Evolutionary conservation across 2,888 invertebrate species (phyloP), one percentile per base, ranked within the genome.

Genomic region (Trichacis sp.): DNA sequence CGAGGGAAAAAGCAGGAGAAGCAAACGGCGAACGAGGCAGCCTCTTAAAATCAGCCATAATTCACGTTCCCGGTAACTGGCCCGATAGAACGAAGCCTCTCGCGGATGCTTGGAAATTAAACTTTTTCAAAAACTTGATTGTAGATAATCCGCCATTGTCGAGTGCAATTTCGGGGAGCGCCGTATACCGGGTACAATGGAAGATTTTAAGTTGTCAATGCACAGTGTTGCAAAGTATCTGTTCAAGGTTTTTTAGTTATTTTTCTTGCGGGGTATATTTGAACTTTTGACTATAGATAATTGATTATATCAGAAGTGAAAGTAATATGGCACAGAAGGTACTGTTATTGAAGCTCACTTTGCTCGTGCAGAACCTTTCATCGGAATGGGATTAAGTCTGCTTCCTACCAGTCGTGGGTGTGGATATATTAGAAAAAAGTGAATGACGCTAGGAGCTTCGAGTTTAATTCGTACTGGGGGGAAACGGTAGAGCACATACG

Each of bases 21-120:
- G 33, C 11, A 9, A 33, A 24, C 24, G 33, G 36, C 9, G 24
- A 14, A 40, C 20, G 38, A 40, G 61, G 48, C 57, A 63, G 57
- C 71, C 69, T 69, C 68, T 64, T 75, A 68, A 76, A 75, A 76
- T 76, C 72, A 68, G 65, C 73, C 71, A 74, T 75, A 75, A 77
- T 75, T 76, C 75, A 73, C 72, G 67, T 60, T 56, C 70, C 68
- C 70, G 73, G 49, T 54, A 67, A 52, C 57, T 50, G 47, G 49
- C 36, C 12, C 45, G 43, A 53, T 58, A 46, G 53, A 18, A 45
- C 48, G 36, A 42, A 64, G 53, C 50, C 49, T 45, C 46, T 49
- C 42, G 14, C 40, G 40, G 40, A 15, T n/a, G 19, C 60, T 19
- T 45, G 47, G 42, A 58, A 66, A 66, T 66, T 62, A 62, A 66